These are phyloP conservation scores for Machimus rusticus DNA, from an alignment of 2,888 invertebrate genomes.

Conservation along the genomic window DNA sequence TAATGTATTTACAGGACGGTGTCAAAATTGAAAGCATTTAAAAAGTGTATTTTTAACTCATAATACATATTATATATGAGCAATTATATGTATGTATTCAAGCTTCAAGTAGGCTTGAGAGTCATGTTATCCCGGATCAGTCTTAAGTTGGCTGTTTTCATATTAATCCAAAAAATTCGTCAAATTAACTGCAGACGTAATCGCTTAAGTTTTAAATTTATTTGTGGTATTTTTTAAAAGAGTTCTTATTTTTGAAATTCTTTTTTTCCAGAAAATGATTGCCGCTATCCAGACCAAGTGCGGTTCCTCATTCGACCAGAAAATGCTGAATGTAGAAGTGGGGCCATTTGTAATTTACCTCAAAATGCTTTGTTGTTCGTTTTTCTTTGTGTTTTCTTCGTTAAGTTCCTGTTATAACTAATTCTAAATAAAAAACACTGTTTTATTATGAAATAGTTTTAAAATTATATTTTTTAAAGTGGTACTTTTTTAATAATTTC, in stretches of 20 bases:
- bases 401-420: conserved; percentile 1
- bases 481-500: background rate
- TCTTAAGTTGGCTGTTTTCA: too few relatives aligned
- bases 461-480: too few relatives aligned
- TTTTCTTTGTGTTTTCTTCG: background rate
- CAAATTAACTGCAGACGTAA: too few relatives aligned
- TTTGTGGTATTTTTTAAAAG: background rate
- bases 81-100: too few relatives aligned
- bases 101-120: too few relatives aligned
- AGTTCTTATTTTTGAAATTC: background rate
- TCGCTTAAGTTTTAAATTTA: too few relatives aligned
- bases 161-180: too few relatives aligned
- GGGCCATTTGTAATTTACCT: background rate
- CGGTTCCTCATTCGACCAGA: conserved; percentile 66
- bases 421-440: background rate
- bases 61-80: too few relatives aligned
- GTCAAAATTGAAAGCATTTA: too few relatives aligned
- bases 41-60: too few relatives aligned
- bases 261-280: conserved; percentile 68
- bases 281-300: conserved; percentile 72
- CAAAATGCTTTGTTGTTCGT: background rate
- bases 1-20: too few relatives aligned
- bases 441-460: background rate
- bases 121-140: too few relatives aligned
- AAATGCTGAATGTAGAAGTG: conserved; percentile 62